Conservation (phyloP, 1,140 invertebrate genomes). For the Drosophila lacertosa region DNA sequence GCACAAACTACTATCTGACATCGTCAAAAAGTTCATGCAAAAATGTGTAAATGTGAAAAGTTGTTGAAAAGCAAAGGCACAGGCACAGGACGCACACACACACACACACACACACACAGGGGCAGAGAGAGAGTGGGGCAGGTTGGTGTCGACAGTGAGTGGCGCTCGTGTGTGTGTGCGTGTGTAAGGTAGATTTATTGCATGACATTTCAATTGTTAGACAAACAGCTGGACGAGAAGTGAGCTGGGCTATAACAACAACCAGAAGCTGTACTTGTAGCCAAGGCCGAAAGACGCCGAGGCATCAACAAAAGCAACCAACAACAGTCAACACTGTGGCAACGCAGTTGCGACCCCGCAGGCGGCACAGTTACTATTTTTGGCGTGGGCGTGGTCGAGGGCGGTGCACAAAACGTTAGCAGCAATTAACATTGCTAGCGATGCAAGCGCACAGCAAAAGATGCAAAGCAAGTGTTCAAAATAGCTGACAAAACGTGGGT, state of each 20-base stretch:
- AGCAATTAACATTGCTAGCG: constrained; percentile 72
- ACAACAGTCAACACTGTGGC: constrained; percentile 6
- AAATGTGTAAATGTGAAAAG: constrained; percentile 80
- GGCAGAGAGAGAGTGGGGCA: not conserved
- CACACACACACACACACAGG: constrained; percentile 5
- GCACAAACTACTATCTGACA: constrained; percentile 76
- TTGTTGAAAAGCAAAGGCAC: constrained; percentile 70
- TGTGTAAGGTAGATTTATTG: constrained; percentile 70
- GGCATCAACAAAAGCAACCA: constrained; percentile 14
- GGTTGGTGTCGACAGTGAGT: constrained; percentile 14
- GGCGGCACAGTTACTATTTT: no score
- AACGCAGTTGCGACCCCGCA: not conserved
- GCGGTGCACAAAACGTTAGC: constrained; percentile 63
- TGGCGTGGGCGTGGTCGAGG: constrained; percentile 8
- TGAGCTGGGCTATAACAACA: constrained; percentile 51
- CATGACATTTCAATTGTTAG: constrained; percentile 82
- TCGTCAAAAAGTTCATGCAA: constrained; percentile 81
- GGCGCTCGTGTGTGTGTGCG: constrained; percentile 11
- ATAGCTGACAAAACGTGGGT: constrained; percentile 61
- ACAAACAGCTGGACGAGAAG: constrained; percentile 77
- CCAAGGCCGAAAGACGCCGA: constrained; percentile 65
- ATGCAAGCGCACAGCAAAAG: constrained; percentile 58
- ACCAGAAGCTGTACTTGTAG: constrained; percentile 56
- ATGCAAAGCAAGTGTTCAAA: constrained; percentile 54
- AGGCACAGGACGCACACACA: constrained; percentile 17